Evolutionary conservation across 2,797 vertebrate species (phyloP).

Genomic region (Hippopotamyrus pictus): DNA sequence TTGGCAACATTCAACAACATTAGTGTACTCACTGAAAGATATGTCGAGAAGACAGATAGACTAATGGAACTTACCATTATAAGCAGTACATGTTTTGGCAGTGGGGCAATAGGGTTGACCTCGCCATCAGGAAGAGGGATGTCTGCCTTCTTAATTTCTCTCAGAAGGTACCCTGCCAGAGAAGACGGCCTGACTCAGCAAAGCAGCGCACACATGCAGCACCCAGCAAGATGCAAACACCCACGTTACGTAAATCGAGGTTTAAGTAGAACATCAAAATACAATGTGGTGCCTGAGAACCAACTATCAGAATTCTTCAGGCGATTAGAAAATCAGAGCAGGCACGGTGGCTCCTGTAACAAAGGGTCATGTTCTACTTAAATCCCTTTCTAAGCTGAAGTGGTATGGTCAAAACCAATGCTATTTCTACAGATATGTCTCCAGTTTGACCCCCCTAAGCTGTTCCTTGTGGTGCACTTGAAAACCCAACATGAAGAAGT

Average conservation of each 20-base stretch:
- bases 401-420: not conserved
- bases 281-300: not conserved
- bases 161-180: constrained; percentile 78
- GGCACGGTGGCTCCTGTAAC: not conserved
- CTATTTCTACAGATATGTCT: not conserved
- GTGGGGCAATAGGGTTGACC: constrained; percentile 78
- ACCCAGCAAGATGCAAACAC: not conserved
- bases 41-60: not conserved
- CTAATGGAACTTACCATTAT: constrained; percentile 75
- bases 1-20: not conserved
- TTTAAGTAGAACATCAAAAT: not conserved
- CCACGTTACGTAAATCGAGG: not conserved
- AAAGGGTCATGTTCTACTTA: not conserved
- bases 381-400: not conserved
- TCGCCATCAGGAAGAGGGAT: constrained; percentile 83
- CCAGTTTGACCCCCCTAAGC: not conserved
- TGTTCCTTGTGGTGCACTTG: not conserved
- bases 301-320: not conserved
- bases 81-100: constrained; percentile 81
- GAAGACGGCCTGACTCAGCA: constrained; percentile 3
- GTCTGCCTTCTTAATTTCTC: constrained; percentile 86
- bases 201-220: no score
- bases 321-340: not conserved
- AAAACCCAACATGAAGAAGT: not conserved
- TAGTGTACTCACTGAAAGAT: not conserved